Percentiles rank a stretch among this genome's conserved stretches.
Evolutionary conservation across 1,140 invertebrate genomes (phyloP).

Genomic region (Prorops nasuta): DNA sequence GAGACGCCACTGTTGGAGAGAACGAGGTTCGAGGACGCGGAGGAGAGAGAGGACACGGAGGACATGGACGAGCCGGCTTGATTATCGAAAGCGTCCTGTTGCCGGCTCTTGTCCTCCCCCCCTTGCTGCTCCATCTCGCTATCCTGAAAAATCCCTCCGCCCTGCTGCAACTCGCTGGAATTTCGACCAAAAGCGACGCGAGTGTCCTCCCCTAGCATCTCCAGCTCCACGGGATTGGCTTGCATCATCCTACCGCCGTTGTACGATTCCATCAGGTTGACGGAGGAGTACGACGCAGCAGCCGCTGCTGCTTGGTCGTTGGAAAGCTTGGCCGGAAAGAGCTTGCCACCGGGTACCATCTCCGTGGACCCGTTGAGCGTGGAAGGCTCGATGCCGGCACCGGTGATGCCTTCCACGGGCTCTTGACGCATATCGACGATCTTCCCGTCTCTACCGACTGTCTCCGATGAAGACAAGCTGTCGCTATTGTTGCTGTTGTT

Average conservation of each 20-base stretch:
- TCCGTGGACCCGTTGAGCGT: constrained; percentile 15
- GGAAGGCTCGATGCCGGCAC: constrained; percentile 1
- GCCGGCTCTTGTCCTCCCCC: constrained; percentile 20
- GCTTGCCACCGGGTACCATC: constrained; percentile 11
- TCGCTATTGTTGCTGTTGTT: background rate
- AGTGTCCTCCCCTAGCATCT: constrained; percentile 19
- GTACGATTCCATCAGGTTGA: constrained; percentile 9
- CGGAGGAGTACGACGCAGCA: constrained; percentile 11
- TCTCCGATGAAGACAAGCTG: too few species aligned
- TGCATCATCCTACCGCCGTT: constrained; percentile 11
- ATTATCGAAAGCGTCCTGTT: constrained; percentile 25
- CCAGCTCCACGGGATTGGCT: constrained; percentile 14
- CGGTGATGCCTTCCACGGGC: constrained; percentile 1
- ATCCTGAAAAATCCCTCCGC: background rate
- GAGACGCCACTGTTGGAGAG: constrained; percentile 2
- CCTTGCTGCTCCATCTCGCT: constrained; percentile 17
- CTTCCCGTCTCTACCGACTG: too few species aligned
- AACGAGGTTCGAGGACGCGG: too few species aligned
- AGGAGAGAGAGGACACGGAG: too few species aligned
- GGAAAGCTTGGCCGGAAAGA: constrained; percentile 21
- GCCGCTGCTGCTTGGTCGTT: too few species aligned
- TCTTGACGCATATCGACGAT: too few species aligned
- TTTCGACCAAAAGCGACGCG: constrained; percentile 19
- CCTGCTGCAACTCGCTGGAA: constrained; percentile 13
- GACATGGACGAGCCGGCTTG: too few species aligned